Evolutionary conservation across 2,113 vertebrate genomes (phyloP).

Genomic region (Pseudorectes ferrugineus): DNA sequence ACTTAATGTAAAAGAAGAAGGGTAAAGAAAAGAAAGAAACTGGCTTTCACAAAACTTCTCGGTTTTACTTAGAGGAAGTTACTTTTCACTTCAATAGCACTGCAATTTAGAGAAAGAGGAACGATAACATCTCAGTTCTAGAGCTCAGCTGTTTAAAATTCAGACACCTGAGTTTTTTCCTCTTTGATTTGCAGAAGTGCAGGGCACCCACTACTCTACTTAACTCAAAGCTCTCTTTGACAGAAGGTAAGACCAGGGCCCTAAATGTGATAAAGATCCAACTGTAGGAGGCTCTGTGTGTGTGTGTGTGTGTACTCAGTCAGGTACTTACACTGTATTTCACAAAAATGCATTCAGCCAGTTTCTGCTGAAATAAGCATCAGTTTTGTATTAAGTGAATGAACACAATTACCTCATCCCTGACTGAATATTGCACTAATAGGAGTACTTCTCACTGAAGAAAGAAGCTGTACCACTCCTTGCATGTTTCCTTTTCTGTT

Average conservation of each 20-base stretch:
- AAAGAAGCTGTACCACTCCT: not conserved
- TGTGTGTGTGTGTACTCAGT: rapidly evolving
- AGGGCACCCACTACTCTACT: not conserved
- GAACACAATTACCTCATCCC: not conserved
- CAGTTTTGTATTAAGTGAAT: not conserved
- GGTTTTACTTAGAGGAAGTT: not conserved
- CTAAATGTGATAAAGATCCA: not conserved
- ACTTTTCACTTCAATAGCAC: not conserved
- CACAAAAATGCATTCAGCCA: not conserved
- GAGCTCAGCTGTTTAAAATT: not conserved
- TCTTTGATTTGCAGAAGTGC: not conserved
- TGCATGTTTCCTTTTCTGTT: not conserved
- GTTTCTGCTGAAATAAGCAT: not conserved
- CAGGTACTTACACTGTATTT: not conserved
- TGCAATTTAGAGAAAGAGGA: not conserved
- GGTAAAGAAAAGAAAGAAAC: not conserved
- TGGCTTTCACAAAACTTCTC: not conserved
- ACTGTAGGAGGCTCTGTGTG: not conserved
- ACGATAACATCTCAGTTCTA: not conserved
- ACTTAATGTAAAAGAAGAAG: not conserved
- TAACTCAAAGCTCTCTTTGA: not conserved
- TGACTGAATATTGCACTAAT: not conserved
- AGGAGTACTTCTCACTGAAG: not conserved
- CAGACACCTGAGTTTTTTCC: not conserved
- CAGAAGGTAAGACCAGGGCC: not conserved